These are phyloP conservation scores for Theristicus caerulescens DNA, from an alignment of 2,113 vertebrate species.

Conservation along the genomic window DNA sequence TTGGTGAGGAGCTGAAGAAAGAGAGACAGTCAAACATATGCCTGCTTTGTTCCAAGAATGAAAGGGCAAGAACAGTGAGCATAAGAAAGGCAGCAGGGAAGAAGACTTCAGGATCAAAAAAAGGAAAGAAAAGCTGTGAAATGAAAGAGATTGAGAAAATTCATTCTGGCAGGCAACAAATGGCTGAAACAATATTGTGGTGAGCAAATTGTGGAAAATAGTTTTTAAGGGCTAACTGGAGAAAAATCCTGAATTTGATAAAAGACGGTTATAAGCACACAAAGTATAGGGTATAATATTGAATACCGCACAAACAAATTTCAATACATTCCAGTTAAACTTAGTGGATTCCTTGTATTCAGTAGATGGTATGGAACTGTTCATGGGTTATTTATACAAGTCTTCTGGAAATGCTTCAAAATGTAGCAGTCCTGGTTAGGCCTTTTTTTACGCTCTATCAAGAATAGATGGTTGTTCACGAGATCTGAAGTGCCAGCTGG, in stretches of 20 bases:
- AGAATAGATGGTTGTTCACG: not conserved
- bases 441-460: not conserved
- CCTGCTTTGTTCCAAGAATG: not conserved
- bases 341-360: not conserved
- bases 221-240: not conserved
- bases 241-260: not conserved
- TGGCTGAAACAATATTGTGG: not conserved
- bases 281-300: not conserved
- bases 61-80: not conserved
- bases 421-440: not conserved
- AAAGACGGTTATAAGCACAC: not conserved
- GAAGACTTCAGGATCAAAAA: not conserved
- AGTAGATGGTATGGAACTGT: not conserved
- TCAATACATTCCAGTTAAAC: not conserved
- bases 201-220: not conserved
- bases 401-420: not conserved
- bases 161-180: not conserved
- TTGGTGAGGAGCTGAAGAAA: not conserved
- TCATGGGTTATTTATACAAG: not conserved
- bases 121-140: not conserved
- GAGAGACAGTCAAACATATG: not conserved
- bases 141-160: not conserved
- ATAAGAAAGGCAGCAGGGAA: not conserved
- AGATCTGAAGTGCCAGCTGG: not conserved
- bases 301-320: not conserved